These are phyloP conservation scores for Lanius collurio DNA, from an alignment of 2,113 vertebrate genomes.

Conservation along the genomic window DNA sequence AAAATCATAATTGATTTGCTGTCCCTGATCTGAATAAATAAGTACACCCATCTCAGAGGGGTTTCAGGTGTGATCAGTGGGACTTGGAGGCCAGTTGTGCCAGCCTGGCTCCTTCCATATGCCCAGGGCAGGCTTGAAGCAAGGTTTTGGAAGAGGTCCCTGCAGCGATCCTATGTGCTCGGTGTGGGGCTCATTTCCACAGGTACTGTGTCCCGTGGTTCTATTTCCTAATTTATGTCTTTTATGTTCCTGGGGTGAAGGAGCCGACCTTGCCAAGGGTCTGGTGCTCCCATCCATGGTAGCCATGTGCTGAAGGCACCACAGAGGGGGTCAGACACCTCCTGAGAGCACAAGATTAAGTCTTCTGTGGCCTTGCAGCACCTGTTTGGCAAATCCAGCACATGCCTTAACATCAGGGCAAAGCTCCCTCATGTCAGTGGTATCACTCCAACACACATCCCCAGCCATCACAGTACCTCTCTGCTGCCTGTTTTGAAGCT, in stretches of 20 bases:
- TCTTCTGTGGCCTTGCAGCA: neutral
- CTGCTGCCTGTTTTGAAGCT: neutral
- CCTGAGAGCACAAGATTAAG: neutral
- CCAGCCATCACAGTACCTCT: fast-evolving
- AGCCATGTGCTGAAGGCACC: neutral
- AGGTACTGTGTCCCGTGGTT: neutral
- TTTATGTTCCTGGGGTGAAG: neutral
- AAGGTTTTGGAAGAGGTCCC: neutral
- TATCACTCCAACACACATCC: neutral
- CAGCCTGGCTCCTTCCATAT: neutral
- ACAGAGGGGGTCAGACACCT: neutral
- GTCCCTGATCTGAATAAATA: neutral
- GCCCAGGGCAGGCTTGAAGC: neutral
- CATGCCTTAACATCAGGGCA: fast-evolving
- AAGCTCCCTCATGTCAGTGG: neutral
- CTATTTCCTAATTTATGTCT: fast-evolving
- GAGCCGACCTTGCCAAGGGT: neutral
- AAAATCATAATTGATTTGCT: neutral
- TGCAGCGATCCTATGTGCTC: neutral
- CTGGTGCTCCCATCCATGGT: neutral
- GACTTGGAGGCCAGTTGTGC: neutral
- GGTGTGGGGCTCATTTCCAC: neutral
- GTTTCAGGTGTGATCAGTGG: neutral
- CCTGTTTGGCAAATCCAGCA: neutral
- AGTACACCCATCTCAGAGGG: neutral